phyloP scores from a whole-genome alignment of 2,888 invertebrate species.

The Agrotis clavis region DNA sequence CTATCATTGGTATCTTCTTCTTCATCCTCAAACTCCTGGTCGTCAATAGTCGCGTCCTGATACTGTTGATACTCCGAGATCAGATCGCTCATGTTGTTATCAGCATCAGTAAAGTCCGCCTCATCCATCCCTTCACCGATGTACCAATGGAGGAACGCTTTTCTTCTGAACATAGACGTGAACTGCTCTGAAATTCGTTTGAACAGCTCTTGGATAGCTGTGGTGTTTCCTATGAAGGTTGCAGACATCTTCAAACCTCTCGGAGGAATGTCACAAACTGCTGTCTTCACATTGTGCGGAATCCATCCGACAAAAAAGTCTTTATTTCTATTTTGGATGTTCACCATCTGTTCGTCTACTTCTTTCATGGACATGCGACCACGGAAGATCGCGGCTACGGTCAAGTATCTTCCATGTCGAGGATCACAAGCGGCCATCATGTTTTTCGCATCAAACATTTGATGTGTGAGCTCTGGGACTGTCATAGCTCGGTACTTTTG shows the following conservation, averaged over 20 bases:
- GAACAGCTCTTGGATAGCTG: constrained; percentile 96
- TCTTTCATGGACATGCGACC: constrained; percentile 98
- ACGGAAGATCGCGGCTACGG: constrained; percentile 96
- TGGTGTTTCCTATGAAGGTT: constrained; percentile 96
- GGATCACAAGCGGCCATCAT: constrained; percentile 99
- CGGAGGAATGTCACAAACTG: constrained; percentile 95
- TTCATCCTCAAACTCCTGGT: constrained; percentile 93
- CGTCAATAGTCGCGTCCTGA: constrained; percentile 96
- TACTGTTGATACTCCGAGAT: constrained; percentile 98
- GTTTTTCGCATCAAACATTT: constrained; percentile 98
- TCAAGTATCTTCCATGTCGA: constrained; percentile 96
- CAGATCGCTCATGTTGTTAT: constrained; percentile 97
- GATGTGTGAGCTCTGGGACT: constrained; percentile 96
- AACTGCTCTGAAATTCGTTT: constrained; percentile 96
- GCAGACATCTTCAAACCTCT: constrained; percentile 95
- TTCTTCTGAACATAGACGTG: constrained; percentile 97
- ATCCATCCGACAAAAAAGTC: constrained; percentile 95
- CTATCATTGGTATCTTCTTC: constrained; percentile 83
- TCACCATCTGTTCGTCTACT: constrained; percentile 95
- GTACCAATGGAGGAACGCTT: constrained; percentile 99
- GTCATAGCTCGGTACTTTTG: constrained; percentile 96
- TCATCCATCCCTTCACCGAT: constrained; percentile 99
- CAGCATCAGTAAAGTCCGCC: constrained; percentile 98
- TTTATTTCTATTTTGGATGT: constrained; percentile 94
- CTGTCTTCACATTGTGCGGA: constrained; percentile 95